A percentile compares a stretch with the other conserved stretches of the same genome.
Conservation (phyloP, 1,140 invertebrate species). For the Zophobas atratus region DNA sequence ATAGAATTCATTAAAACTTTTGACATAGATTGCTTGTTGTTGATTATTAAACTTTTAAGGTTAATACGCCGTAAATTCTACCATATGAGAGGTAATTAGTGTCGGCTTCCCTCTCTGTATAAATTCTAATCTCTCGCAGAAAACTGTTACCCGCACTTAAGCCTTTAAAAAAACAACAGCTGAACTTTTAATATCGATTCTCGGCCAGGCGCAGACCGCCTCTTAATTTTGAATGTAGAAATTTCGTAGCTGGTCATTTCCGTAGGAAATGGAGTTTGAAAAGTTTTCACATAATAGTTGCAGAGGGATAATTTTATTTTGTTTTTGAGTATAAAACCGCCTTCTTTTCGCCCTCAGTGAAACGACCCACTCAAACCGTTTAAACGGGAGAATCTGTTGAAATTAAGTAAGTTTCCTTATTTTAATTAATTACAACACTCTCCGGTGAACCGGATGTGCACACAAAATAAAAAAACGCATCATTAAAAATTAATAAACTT, state of each 20-base stretch:
- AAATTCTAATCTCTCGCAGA: constrained; percentile 22
- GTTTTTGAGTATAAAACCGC: neutral
- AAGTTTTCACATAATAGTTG: constrained; percentile 15
- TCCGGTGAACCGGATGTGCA: neutral
- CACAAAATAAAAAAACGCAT: neutral
- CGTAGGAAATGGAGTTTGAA: constrained; percentile 21
- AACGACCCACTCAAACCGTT: neutral
- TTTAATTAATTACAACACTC: neutral
- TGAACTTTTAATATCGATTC: constrained; percentile 32
- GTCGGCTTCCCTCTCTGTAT: constrained; percentile 24
- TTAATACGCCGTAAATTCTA: constrained; percentile 39
- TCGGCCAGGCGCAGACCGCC: constrained; percentile 20
- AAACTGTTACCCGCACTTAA: constrained; percentile 21
- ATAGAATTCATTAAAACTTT: constrained; percentile 40
- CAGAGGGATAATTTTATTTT: neutral
- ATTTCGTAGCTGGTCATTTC: constrained; percentile 22
- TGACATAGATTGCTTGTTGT: constrained; percentile 36
- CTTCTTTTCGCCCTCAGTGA: neutral
- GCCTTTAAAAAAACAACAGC: constrained; percentile 20
- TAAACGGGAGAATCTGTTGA: neutral
- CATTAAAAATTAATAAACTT: constrained; percentile 3
- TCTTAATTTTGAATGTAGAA: constrained; percentile 33
- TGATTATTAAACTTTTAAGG: constrained; percentile 42
- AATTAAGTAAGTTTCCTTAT: too few species aligned
- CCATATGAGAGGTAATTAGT: constrained; percentile 40